Base-by-base conservation (phyloP, 2,113 vertebrate genomes). In the Pollachius pollachius region DNA sequence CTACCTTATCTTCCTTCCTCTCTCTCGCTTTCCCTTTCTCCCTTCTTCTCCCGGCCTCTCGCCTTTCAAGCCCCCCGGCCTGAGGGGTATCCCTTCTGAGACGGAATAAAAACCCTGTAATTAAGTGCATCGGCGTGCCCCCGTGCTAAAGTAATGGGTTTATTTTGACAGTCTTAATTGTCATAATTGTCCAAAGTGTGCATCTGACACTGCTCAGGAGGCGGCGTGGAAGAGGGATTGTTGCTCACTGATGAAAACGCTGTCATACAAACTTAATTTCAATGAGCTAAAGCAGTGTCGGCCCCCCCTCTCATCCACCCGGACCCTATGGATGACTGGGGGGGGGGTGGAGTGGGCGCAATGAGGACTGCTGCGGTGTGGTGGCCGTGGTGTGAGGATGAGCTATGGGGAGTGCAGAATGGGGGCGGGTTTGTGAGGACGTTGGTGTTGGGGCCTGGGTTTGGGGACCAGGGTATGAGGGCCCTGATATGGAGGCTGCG, bases 131-230 rank as follows among this genome's bases (percentile, higher is more conserved):
- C 85, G 78, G 54, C 78, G 78, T 87, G 81, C 78, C 88, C 89
- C 77, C 85, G 81, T 58, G 81, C 78, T 75, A 74, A 76, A 81
- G 83, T 86, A 91, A 88, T 89, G 85, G 88, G 86, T 87, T 89
- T 91, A 91, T 90, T 92, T 92, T 91, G 92, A 92, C 89, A 91
- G 86, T 89, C 89, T 88, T 89, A 92, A 92, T 91, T 91, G 90
- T 91, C 84, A 83, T 91, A 91, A 92, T 91, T 90, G 90, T 90
- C 81, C 84, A 85, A 92, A 91, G 85, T 85, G 85, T 90, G 89
- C 90, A 88, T 90, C 90, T 79, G 89, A 48, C 41, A 48, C 12
- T 48, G 41, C 41, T 85, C 87, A 82, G 11, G 87, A 83, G 84
- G 80, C 76, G 81, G 78, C 54, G 79, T 77, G 81, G 87, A 48